These are phyloP conservation scores for Oscheius sp. DNA, from an alignment of 2,888 invertebrate species.

Conservation along the genomic window DNA sequence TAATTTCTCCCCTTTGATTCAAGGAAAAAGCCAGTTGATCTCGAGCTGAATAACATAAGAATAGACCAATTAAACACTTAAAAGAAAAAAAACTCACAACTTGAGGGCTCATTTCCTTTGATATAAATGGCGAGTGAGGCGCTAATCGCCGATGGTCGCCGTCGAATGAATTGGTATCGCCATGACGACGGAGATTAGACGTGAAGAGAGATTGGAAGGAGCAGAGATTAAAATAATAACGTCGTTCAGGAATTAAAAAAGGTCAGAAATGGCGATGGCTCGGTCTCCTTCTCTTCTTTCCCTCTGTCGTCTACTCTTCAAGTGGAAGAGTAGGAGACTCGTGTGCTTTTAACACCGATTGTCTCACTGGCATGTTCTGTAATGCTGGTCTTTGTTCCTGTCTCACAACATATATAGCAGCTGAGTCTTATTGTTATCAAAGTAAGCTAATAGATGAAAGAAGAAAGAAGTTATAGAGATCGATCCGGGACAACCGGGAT, in stretches of 20 bases:
- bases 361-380: conserved; percentile 62
- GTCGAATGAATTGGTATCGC: neutral
- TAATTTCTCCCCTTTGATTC: neutral
- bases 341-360: conserved; percentile 61
- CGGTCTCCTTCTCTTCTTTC: no score
- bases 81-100: neutral
- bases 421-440: conserved; percentile 59
- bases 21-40: neutral
- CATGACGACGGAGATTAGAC: neutral
- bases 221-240: neutral
- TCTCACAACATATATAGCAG: conserved; percentile 59
- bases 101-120: neutral
- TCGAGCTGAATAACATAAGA: neutral
- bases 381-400: conserved; percentile 61
- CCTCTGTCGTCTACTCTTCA: no score
- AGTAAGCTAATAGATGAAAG: conserved; percentile 34
- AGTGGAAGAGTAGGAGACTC: conserved; percentile 61
- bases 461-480: conserved; percentile 43
- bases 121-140: neutral
- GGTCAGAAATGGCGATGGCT: conserved; percentile 20
- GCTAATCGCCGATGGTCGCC: neutral
- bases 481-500: conserved; percentile 62
- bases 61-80: neutral
- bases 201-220: neutral
- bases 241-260: neutral